Evolutionary conservation across 2,797 vertebrate species (phyloP).

Genomic region (Tapirus indicus): DNA sequence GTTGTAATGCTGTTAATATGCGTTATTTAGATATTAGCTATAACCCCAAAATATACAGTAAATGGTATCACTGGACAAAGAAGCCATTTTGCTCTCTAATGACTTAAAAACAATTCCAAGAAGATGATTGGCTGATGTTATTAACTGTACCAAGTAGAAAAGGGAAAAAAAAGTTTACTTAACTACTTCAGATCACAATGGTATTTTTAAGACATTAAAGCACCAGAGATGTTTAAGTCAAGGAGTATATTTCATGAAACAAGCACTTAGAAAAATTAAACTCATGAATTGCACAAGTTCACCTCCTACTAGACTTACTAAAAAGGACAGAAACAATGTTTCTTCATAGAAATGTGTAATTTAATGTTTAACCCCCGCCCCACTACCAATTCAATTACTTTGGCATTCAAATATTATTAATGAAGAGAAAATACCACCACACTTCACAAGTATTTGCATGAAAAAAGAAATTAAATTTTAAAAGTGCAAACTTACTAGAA

Average conservation of each 20-base stretch:
- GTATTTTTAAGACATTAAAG: background rate
- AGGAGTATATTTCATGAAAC: background rate
- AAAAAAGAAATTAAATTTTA: constrained; percentile 50
- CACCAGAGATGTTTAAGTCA: background rate
- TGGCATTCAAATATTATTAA: constrained; percentile 34
- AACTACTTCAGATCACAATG: background rate
- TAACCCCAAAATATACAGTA: background rate
- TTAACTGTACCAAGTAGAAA: constrained; percentile 7
- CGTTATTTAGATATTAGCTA: background rate
- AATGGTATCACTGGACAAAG: background rate
- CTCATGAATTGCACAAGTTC: background rate
- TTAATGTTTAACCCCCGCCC: background rate
- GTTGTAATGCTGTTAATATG: background rate
- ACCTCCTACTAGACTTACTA: background rate
- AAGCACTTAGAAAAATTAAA: constrained; percentile 18
- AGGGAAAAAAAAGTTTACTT: background rate
- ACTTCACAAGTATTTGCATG: background rate
- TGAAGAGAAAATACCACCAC: constrained; percentile 32
- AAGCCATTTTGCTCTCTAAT: background rate
- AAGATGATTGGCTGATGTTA: constrained; percentile 26
- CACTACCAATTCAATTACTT: background rate
- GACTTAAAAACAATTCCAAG: background rate
- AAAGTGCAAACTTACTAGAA: constrained; percentile 14
- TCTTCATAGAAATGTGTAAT: constrained; percentile 20
- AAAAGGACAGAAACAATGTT: constrained; percentile 32